Evolutionary conservation across 2,888 invertebrate genomes (phyloP), one percentile per base, ranked within the genome.

Genomic region (Plebejus melissa): DNA sequence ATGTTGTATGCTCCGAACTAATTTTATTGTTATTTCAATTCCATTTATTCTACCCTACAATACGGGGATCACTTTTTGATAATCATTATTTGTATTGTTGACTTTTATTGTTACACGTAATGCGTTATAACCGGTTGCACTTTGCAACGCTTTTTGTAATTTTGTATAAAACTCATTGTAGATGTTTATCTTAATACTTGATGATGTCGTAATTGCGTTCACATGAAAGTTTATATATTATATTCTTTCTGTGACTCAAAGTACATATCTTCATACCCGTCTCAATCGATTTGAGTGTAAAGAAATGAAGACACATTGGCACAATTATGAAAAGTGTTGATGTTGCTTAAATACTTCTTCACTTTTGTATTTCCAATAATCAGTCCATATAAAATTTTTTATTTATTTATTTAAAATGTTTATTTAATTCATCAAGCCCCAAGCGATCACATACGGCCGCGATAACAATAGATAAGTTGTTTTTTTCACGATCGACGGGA

Each of bases 1-100:
- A 83, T 87, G 86, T 87, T 87, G 85, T 84, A 83, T 85, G 82
- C 82, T 82, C 80, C 81, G 83, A 80, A 85, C 83, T 87, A 88
- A 88, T 88, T 88, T 88, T 87, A 88, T 88, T 86, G 88, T 87
- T 87, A 87, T 87, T 87, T 83, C 84, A 85, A 86, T 86, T 85
- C 85, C 84, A 86, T 87, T 89, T 85, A 82, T 77, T 78, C 79
- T 79, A 80, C 81, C 81, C 82, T 79, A 81, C 79, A 77, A 78
- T 79, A 78, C 75, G 79, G 77, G 82, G 84, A 79, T 80, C 76
- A 78, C 75, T 86, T 85, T 86, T 83, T 83, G 83, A 82, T 84
- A 83, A 85, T 85, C 84, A 86, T 85, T 83, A 83, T 83, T 83
- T 83, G 82, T 81, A 77, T 81, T 83, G 82, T 81, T 83, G 82